Percentiles rank a stretch among this genome's conserved stretches.
Conservation (phyloP, 2,888 invertebrate genomes). For the Sarcophaga caerulescens region DNA sequence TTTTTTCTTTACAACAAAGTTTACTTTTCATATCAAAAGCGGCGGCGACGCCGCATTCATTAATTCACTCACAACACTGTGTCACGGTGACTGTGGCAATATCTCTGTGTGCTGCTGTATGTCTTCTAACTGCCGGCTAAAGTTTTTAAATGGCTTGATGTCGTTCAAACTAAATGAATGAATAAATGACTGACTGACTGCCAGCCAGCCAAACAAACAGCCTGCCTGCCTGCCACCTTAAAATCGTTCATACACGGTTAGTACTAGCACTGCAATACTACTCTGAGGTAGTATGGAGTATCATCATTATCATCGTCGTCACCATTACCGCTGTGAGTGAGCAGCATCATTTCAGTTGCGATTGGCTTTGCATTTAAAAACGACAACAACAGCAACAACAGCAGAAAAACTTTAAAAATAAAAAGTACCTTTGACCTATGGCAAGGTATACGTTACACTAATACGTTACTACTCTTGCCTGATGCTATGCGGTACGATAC, state of each 20-base stretch:
- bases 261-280: no score
- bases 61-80: not conserved
- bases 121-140: not conserved
- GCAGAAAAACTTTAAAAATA: slow-evolving; percentile 7
- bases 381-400: not conserved
- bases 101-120: not conserved
- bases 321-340: slow-evolving; percentile 5
- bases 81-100: not conserved
- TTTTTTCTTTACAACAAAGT: not conserved
- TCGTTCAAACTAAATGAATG: slow-evolving; percentile 14
- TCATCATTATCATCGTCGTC: slow-evolving; percentile 38
- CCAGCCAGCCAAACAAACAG: slow-evolving; percentile 6
- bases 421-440: slow-evolving; percentile 74
- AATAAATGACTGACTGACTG: slow-evolving; percentile 19
- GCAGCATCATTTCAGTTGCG: slow-evolving; percentile 30
- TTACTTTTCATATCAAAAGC: not conserved
- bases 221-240: slow-evolving; percentile 1
- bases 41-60: not conserved
- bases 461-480: no score
- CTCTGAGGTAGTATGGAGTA: not conserved
- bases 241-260: slow-evolving; percentile 1
- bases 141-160: not conserved
- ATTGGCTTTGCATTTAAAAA: slow-evolving; percentile 56
- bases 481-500: not conserved
- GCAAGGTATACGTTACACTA: slow-evolving; percentile 57